Evolutionary conservation across 2,797 vertebrate genomes (phyloP), one percentile per base, ranked within the genome.

Genomic region (Tokudaia muenninki): DNA sequence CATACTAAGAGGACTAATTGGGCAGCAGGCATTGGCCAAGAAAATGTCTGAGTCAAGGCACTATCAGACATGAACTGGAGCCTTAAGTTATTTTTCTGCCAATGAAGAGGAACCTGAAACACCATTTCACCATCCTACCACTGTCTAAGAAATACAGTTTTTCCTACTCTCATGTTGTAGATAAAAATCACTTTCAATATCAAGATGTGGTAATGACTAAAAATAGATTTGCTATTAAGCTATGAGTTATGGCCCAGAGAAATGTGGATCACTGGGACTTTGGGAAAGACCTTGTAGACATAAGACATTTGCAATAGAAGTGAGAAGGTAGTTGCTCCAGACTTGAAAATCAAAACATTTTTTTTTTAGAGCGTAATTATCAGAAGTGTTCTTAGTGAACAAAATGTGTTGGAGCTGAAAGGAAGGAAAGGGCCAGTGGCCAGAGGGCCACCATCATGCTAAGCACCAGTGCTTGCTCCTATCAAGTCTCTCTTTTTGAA

Each of bases 361-460:
- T 8, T 52, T 52, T 3, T 59, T 75, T 44, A 61, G 12, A 44
- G 88, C 57, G 37, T 4, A 55, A 59, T 65, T 70, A 41, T 31
- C 8, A 47, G 59, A 72, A 77, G 13, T 50, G 65, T 67, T 50
- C 6, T 91, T 83, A 72, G 9, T 75, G 41, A 88, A 34, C 12
- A 83, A 88, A 75, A 37, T 12, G 72, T 75, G 47, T 50, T 82
- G 47, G 67, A 82, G 8, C 5, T n/a, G 47, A 84, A 90, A 79
- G 34, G 55, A 31, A 52, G 44, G 12, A 17, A 37, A 90, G 6
- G 3, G 14, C 3, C 77, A 7, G 37, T 52, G 16, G 6, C 81
- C 29, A 26, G 19, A 12, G 6, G 19, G n/a, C 44, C 44, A 4
- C 0, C 22, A 21, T 0, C 52, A 26, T 22, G 26, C 14, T 44